A percentile compares a stretch with the other conserved stretches of the same genome.
phyloP scores from a whole-genome alignment of 2,888 invertebrate genomes.

The Drosophila parthenogenetica region DNA sequence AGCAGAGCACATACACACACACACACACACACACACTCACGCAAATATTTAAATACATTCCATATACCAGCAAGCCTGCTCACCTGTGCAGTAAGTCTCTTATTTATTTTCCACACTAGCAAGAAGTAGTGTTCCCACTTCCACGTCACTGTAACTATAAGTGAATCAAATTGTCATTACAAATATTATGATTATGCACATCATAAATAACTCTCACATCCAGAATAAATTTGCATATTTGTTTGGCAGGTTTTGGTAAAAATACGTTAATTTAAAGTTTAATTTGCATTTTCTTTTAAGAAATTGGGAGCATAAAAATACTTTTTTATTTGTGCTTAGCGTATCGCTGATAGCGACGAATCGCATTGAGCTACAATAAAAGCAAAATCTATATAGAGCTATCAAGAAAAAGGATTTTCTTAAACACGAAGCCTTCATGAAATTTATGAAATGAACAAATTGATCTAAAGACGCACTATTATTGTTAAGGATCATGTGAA shows the following conservation, averaged over 20 bases:
- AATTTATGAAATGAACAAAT: too few species aligned
- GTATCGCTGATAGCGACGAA: too few species aligned
- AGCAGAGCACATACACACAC: slow-evolving; percentile 5
- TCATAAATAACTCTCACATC: slow-evolving; percentile 2
- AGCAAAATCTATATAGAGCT: too few species aligned
- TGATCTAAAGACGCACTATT: too few species aligned
- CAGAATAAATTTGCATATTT: slow-evolving; percentile 4
- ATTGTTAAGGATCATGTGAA: too few species aligned
- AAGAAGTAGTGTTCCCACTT: slow-evolving; percentile 40
- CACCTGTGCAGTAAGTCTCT: background rate
- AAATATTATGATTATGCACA: slow-evolving; percentile 14
- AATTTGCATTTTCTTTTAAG: background rate
- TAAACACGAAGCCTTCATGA: too few species aligned
- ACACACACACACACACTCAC: background rate
- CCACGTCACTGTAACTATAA: slow-evolving; percentile 26
- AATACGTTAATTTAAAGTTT: too few species aligned
- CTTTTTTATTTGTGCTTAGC: too few species aligned
- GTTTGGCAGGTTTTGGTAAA: background rate
- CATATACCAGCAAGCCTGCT: background rate
- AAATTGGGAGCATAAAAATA: too few species aligned
- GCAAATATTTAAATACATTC: slow-evolving; percentile 1
- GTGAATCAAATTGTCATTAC: slow-evolving; percentile 37
- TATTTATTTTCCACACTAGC: slow-evolving; percentile 51
- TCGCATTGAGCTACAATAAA: too few species aligned
- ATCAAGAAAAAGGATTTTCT: too few species aligned